phyloP scores from a whole-genome alignment of 2,797 vertebrate species.

The Acipenser transmontanus region DNA sequence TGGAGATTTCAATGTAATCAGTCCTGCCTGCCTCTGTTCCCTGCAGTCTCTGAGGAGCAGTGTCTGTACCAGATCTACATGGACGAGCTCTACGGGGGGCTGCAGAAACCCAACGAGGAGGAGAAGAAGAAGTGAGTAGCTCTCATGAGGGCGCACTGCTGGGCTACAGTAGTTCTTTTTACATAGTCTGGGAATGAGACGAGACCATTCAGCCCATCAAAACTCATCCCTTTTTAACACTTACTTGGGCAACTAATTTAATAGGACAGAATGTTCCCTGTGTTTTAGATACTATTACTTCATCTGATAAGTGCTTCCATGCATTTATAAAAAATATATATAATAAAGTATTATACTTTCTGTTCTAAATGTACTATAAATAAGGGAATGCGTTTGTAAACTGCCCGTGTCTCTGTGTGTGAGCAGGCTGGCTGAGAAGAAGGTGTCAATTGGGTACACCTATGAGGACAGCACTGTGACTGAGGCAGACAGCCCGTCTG shows the following conservation, averaged over 20 bases:
- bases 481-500: conserved; percentile 65
- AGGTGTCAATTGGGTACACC: conserved; percentile 89
- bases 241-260: too few relatives aligned
- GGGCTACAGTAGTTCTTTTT: neutral
- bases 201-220: too few relatives aligned
- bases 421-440: conserved; percentile 82
- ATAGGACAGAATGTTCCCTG: too few relatives aligned
- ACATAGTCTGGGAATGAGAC: neutral
- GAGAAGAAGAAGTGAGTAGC: conserved; percentile 89
- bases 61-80: conserved; percentile 97
- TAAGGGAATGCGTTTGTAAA: too few relatives aligned
- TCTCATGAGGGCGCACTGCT: neutral
- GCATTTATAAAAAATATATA: too few relatives aligned
- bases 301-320: too few relatives aligned
- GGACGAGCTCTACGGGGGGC: conserved; percentile 88
- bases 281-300: too few relatives aligned
- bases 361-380: too few relatives aligned
- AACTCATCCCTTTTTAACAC: too few relatives aligned
- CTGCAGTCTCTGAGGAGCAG: conserved; percentile 89
- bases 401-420: too few relatives aligned
- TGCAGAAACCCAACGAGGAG: conserved; percentile 87
- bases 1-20: too few relatives aligned
- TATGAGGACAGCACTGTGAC: conserved; percentile 92
- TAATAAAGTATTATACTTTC: too few relatives aligned
- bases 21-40: conserved; percentile 12